Conservation (phyloP, 2,888 invertebrate species). For the Epirrita christyi region DNA sequence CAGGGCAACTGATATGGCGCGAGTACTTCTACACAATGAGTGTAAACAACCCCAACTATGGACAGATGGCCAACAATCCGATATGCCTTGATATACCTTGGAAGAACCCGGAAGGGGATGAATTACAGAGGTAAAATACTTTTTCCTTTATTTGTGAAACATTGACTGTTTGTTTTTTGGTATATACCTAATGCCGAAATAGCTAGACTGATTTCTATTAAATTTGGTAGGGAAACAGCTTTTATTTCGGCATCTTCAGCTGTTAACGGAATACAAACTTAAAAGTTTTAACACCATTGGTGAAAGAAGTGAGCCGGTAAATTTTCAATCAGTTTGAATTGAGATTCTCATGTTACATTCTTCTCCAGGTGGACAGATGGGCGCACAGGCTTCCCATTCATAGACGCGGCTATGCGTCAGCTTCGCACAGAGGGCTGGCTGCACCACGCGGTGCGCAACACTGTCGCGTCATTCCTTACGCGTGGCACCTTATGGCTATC, state of each 20-base stretch:
- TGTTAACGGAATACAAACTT: too few species aligned
- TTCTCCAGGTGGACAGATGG: constrained; percentile 83
- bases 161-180: too few species aligned
- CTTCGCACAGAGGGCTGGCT: constrained; percentile 89
- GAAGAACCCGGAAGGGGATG: constrained; percentile 80
- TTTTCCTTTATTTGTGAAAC: neutral
- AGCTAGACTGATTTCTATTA: too few species aligned
- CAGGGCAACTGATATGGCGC: constrained; percentile 90
- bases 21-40: constrained; percentile 93
- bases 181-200: too few species aligned
- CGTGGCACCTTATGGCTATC: constrained; percentile 90
- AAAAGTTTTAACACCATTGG: too few species aligned
- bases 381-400: constrained; percentile 88
- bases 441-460: constrained; percentile 88
- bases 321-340: too few species aligned
- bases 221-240: too few species aligned
- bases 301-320: too few species aligned
- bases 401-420: constrained; percentile 91
- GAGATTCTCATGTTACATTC: too few species aligned
- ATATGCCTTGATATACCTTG: constrained; percentile 90
- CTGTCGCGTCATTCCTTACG: constrained; percentile 90
- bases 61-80: constrained; percentile 88
- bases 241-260: too few species aligned
- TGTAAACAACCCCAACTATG: constrained; percentile 88
- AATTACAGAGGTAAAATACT: constrained; percentile 71